Conservation (phyloP, 2,797 vertebrate species). For the Chelidonichthys spinosus region DNA sequence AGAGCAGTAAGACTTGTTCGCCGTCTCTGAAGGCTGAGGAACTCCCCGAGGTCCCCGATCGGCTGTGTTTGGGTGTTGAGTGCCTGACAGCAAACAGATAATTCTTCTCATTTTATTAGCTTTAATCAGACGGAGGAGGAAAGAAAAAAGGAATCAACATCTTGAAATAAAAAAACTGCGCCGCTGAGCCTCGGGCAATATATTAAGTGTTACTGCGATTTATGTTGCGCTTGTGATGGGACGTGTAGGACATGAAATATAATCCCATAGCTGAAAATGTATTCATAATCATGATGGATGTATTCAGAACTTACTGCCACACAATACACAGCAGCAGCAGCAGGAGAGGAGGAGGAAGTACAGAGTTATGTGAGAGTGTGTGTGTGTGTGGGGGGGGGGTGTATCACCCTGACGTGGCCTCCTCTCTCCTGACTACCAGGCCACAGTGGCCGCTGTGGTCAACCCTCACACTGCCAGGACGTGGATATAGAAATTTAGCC, state of each 20-base stretch:
- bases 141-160: slow-evolving; percentile 62
- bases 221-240: slow-evolving; percentile 57
- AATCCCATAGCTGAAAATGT: slow-evolving; percentile 57
- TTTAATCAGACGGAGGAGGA: slow-evolving; percentile 67
- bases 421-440: slow-evolving; percentile 44
- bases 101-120: slow-evolving; percentile 65
- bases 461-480: slow-evolving; percentile 67
- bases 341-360: slow-evolving; percentile 47
- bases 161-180: slow-evolving; percentile 62
- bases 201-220: slow-evolving; percentile 68
- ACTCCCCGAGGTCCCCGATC: slow-evolving; percentile 48
- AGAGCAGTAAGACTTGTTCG: slow-evolving; percentile 42
- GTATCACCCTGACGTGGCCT: slow-evolving; percentile 67
- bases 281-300: slow-evolving; percentile 69
- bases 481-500: slow-evolving; percentile 65
- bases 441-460: slow-evolving; percentile 72
- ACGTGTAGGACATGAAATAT: slow-evolving; percentile 65
- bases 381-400: slow-evolving; percentile 24
- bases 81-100: slow-evolving; percentile 57
- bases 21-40: slow-evolving; percentile 30
- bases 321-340: slow-evolving; percentile 47
- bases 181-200: slow-evolving; percentile 48
- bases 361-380: slow-evolving; percentile 26
- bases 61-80: slow-evolving; percentile 46
- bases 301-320: slow-evolving; percentile 50